These are phyloP conservation scores for Heteropelma amictum DNA, from an alignment of 2,888 invertebrate species.

Conservation along the genomic window DNA sequence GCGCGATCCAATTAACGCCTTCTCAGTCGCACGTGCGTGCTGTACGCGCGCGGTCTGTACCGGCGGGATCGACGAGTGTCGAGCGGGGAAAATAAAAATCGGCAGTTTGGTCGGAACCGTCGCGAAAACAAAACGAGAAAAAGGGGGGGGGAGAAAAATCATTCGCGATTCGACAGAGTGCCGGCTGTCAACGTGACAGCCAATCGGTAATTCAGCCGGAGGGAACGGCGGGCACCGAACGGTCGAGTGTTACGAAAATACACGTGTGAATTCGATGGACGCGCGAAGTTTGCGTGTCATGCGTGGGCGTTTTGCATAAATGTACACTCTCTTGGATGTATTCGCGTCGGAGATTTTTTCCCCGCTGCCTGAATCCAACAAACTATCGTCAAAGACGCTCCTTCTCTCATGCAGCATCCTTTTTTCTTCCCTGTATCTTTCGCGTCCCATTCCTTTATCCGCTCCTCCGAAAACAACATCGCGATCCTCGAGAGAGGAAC, in stretches of 20 bases:
- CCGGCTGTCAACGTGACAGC: slow-evolving; percentile 32
- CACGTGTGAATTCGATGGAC: neutral
- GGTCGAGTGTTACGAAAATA: slow-evolving; percentile 18
- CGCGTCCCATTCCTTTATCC: too few relatives aligned
- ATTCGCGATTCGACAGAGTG: slow-evolving; percentile 49
- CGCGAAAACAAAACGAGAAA: neutral
- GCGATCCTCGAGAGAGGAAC: too few relatives aligned
- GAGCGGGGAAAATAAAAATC: neutral
- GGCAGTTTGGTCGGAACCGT: too few relatives aligned
- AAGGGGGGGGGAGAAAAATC: slow-evolving; percentile 31
- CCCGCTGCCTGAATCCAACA: too few relatives aligned
- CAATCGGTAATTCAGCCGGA: slow-evolving; percentile 36
- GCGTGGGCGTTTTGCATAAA: neutral
- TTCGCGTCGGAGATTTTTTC: neutral
- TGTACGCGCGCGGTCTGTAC: slow-evolving; percentile 11
- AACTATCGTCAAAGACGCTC: too few relatives aligned
- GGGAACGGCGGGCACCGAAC: slow-evolving; percentile 25
- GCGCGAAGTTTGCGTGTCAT: neutral
- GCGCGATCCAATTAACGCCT: slow-evolving; percentile 52
- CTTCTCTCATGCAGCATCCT: too few relatives aligned
- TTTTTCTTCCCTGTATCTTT: too few relatives aligned
- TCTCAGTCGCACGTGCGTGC: slow-evolving; percentile 9
- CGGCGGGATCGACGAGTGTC: neutral
- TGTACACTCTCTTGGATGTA: neutral
- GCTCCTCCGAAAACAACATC: too few relatives aligned